Percentiles rank a stretch among this genome's conserved stretches.
Conservation (phyloP, 2,113 vertebrate genomes). For the Reinhardtius hippoglossoides region DNA sequence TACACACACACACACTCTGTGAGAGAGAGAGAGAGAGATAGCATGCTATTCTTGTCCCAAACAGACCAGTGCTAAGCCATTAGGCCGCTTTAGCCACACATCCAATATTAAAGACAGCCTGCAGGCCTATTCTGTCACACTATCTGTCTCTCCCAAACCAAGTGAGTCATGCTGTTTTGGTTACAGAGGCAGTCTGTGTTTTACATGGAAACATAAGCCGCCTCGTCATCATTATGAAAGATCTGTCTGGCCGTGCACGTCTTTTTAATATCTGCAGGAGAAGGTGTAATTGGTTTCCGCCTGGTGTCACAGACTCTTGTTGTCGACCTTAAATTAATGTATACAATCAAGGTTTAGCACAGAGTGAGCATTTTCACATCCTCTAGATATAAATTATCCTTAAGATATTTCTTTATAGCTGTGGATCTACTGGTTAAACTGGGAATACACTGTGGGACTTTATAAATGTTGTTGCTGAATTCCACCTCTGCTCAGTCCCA, state of each 20-base stretch:
- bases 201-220: slow-evolving; percentile 62
- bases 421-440: too few species aligned
- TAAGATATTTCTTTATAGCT: too few species aligned
- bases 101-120: slow-evolving; percentile 75
- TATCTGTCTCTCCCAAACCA: slow-evolving; percentile 63
- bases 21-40: slow-evolving; percentile 31
- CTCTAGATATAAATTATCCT: not conserved
- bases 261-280: slow-evolving; percentile 22
- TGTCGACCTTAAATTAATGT: not conserved
- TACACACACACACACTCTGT: not conserved
- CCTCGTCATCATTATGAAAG: slow-evolving; percentile 52
- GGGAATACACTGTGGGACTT: too few species aligned
- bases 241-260: slow-evolving; percentile 18
- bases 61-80: slow-evolving; percentile 69
- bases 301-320: not conserved
- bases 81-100: slow-evolving; percentile 67
- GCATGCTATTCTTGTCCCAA: slow-evolving; percentile 67
- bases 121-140: slow-evolving; percentile 61
- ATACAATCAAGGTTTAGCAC: not conserved
- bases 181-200: slow-evolving; percentile 61
- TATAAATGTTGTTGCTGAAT: too few species aligned
- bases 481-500: too few species aligned
- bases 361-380: not conserved
- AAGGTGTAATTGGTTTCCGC: slow-evolving; percentile 33
- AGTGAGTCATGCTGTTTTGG: slow-evolving; percentile 67